phyloP scores from a whole-genome alignment of 1,140 invertebrate genomes.

The Gyrodactylus bullatarudis region DNA sequence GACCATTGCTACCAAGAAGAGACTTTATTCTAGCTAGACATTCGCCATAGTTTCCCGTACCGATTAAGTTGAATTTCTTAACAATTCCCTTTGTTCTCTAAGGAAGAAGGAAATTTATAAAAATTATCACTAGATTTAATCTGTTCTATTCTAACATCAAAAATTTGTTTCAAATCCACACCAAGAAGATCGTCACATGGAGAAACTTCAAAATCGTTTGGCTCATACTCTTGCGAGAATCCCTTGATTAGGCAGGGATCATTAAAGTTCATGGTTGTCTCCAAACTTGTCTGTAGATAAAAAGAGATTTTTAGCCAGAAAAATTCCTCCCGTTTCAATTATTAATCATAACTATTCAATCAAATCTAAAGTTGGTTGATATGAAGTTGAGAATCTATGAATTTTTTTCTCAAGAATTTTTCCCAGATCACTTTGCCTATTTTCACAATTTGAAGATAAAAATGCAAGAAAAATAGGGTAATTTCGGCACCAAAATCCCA shows the following conservation, averaged over 20 bases:
- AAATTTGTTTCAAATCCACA: not conserved
- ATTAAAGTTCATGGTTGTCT: not conserved
- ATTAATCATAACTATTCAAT: not conserved
- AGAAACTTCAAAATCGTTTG: not conserved
- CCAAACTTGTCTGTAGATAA: not conserved
- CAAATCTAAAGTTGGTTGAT: not conserved
- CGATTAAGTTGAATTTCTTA: not conserved
- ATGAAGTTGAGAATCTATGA: not conserved
- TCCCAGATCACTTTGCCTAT: not conserved
- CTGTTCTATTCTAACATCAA: not conserved
- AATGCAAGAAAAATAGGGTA: no score
- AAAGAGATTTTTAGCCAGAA: not conserved
- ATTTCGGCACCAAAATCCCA: no score
- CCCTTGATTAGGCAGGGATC: not conserved
- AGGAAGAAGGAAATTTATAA: not conserved
- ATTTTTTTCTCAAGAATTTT: not conserved
- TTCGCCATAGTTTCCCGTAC: not conserved
- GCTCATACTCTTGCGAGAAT: not conserved
- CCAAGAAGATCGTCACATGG: not conserved
- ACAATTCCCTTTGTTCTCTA: not conserved
- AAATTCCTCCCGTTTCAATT: not conserved
- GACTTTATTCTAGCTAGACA: not conserved
- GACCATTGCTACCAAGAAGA: not conserved
- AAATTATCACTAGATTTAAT: not conserved
- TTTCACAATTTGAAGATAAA: no score